phyloP scores from a whole-genome alignment of 2,888 invertebrate genomes.

The Hypsopygia costalis region DNA sequence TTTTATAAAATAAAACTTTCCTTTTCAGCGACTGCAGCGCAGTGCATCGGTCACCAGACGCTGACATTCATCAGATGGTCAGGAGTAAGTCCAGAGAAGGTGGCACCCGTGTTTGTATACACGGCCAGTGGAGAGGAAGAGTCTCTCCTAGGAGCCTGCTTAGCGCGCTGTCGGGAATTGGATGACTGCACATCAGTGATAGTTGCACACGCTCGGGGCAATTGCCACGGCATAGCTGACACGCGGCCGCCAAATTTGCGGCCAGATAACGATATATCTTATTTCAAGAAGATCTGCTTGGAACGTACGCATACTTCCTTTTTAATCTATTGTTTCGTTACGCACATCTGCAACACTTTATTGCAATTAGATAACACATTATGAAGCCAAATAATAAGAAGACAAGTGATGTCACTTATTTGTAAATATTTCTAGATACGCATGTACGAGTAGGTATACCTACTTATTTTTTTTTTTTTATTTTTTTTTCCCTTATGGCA shows the following conservation, averaged over 20 bases:
- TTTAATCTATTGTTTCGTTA: too few species aligned
- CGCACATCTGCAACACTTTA: too few species aligned
- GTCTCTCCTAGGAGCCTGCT: slow-evolving; percentile 61
- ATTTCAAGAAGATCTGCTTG: slow-evolving; percentile 84
- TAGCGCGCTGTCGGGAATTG: slow-evolving; percentile 66
- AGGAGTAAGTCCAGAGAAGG: slow-evolving; percentile 54
- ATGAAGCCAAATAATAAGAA: too few species aligned
- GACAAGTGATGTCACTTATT: too few species aligned
- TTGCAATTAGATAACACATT: too few species aligned
- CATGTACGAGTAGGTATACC: too few species aligned
- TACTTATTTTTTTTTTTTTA: too few species aligned
- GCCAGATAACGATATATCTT: slow-evolving; percentile 80
- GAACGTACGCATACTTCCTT: slow-evolving; percentile 62
- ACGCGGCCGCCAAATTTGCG: slow-evolving; percentile 36
- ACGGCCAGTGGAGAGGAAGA: slow-evolving; percentile 67
- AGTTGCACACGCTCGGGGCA: slow-evolving; percentile 66
- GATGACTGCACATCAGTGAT: slow-evolving; percentile 69
- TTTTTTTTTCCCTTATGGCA: too few species aligned
- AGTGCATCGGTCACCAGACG: slow-evolving; percentile 45
- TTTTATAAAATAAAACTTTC: too few species aligned
- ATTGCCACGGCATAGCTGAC: slow-evolving; percentile 66
- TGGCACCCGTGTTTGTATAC: slow-evolving; percentile 66
- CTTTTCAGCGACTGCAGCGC: slow-evolving; percentile 34
- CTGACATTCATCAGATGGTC: slow-evolving; percentile 62
- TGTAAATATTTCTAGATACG: too few species aligned